Base-by-base conservation (phyloP, 2,888 invertebrate genomes). In the Pachymerium ferrugineum region DNA sequence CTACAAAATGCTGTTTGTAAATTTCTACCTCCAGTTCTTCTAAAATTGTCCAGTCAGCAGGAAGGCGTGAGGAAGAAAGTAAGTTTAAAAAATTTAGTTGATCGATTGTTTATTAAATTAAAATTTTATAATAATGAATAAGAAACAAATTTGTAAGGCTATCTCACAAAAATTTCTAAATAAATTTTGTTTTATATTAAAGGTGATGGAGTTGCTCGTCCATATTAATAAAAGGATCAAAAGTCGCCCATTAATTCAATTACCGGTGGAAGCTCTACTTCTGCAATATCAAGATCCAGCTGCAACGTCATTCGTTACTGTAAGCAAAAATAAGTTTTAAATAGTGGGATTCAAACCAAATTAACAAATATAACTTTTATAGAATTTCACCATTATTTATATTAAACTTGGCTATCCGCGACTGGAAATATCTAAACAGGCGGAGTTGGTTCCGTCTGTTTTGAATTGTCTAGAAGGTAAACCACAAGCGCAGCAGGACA, bases 301-400 rank as follows among this genome's bases (percentile, higher is more conserved):
- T 73, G 89, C 90, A 16, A 90, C 90, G 79, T 89, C 89, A 80
- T 94, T 89, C 85, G 90, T 89, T 80, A 89, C 89, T 80, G 92
- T 92, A 85, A 86, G 88, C 86, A 22, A 19, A 75, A 42, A 70
- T 35, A 47, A 25, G 73, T 70, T 29, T 29, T 1, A 47, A 16
- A 73, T 68, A 28, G 14, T 4, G 31, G 16, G 42, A 35, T 29
- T 10, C 25, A 33, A 35, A 14, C 10, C 25, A 22, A 3, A n/a
- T 28, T 62, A 12, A 8, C 19, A 54, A 54, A 22, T 30, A 31
- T 10, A n/a, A 22, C 14, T 25, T 22, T 74, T 68, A 22, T 85
- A 94, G 90, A 97, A 97, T 83, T 96, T 97, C 81, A 89, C 93
- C 12, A 92, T 96, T 74, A 93, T 97, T 79, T 97, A 96, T 81